These are phyloP conservation scores for Lithobates sylvaticus DNA, from an alignment of 2,797 vertebrate genomes.

Conservation along the genomic window DNA sequence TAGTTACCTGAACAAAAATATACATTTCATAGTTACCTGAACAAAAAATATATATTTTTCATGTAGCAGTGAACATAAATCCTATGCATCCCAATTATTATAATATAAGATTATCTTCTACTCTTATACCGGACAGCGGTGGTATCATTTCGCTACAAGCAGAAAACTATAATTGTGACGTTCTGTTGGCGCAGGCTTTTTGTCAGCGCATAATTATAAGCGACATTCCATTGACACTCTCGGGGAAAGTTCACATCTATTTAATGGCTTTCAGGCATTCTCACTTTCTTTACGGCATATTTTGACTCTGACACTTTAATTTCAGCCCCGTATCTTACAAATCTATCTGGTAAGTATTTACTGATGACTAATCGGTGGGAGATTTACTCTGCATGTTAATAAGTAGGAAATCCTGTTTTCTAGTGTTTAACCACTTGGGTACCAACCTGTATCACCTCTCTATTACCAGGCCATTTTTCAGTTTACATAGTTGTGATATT, in stretches of 20 bases:
- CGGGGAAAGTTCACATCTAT: neutral
- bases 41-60: too few relatives aligned
- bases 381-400: too few relatives aligned
- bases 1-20: too few relatives aligned
- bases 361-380: neutral
- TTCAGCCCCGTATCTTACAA: neutral
- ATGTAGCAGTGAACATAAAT: too few relatives aligned
- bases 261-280: neutral
- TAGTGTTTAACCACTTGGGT: neutral
- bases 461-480: too few relatives aligned
- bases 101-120: too few relatives aligned
- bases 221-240: slow-evolving; percentile 21
- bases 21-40: too few relatives aligned
- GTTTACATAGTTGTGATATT: too few relatives aligned
- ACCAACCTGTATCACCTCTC: too few relatives aligned
- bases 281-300: slow-evolving; percentile 2
- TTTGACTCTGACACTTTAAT: neutral
- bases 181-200: neutral
- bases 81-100: too few relatives aligned
- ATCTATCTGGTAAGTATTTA: neutral
- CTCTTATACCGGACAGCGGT: too few relatives aligned
- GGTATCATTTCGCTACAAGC: too few relatives aligned
- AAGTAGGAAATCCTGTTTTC: neutral
- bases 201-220: slow-evolving; percentile 31
- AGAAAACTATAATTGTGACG: slow-evolving; percentile 10